Base-by-base conservation (phyloP, 2,888 invertebrate species). In the Capitulum mitella region DNA sequence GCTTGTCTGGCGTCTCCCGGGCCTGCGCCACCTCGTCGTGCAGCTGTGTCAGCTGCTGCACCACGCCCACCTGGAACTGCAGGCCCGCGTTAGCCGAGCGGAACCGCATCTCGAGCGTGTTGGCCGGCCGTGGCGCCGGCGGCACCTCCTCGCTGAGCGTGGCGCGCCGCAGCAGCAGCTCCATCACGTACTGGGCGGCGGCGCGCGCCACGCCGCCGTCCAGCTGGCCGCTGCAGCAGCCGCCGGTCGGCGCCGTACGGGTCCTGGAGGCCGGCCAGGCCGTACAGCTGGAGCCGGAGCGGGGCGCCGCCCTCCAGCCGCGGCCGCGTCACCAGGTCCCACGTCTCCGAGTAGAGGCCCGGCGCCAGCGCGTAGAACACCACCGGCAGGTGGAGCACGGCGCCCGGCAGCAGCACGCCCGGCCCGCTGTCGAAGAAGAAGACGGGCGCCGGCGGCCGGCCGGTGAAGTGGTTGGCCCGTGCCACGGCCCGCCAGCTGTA, bases 141-240 rank as follows among this genome's bases (percentile, higher is more conserved):
- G 70, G 46, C 46, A 51, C 64, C 34, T 51, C 64, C 64, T 64
- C 78, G 48, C 64, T 70, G 48, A 48, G 64, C 43, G 78, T 70
- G 70, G 78, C 78, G 46, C 46, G 48, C n/a, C 64, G 51, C 70
- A 51, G 26, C 70, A 64, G 51, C 70, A 70, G 32, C 43, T 34
- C 34, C 22, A 51, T 74, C 34, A 54, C 37, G 61, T 37, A 19
- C 14, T n/a, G 26, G 51, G 61, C 37, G 29, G 70, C 70, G 26
- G 51, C 54, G 54, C 32, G 34, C 3, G 51, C 37, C 58, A 40
- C 70, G 29, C 70, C 37, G 3, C 34, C 40, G 26, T 40, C 54
- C n/a, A 40, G 58, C 37, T 32, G 6, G n/a, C 8, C 16, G 6
- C 43, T 58, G 61, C 26, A 43, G 29, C 26, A 26, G 75, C 22